A percentile compares a stretch with the other conserved stretches of the same genome.
These are phyloP conservation scores for Glyptemys insculpta DNA, from an alignment of 2,797 vertebrate species.

Conservation along the genomic window DNA sequence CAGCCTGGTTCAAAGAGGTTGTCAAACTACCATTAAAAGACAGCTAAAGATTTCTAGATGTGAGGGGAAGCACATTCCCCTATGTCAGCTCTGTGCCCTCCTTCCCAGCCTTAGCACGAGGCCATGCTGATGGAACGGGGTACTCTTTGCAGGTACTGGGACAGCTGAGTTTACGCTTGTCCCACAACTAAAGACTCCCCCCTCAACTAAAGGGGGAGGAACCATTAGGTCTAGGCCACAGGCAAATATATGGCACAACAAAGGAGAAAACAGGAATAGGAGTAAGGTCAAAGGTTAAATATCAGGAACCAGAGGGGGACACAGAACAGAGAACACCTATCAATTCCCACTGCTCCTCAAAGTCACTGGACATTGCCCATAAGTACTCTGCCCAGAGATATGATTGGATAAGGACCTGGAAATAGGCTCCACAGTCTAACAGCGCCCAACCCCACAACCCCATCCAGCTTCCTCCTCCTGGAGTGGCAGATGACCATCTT, in stretches of 20 bases:
- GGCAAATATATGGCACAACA: background rate
- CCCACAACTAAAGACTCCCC: background rate
- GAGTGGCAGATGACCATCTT: background rate
- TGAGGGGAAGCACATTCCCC: background rate
- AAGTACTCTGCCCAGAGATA: background rate
- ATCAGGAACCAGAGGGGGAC: background rate
- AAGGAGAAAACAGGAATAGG: background rate
- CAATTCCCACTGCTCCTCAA: too few species aligned
- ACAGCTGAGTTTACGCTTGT: too few species aligned
- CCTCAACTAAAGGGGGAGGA: background rate
- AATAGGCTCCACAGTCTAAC: background rate
- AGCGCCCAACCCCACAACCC: too few species aligned
- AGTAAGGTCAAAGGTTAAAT: background rate
- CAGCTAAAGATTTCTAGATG: background rate
- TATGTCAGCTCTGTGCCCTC: background rate
- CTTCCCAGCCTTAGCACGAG: background rate
- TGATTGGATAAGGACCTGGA: background rate
- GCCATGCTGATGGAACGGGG: background rate
- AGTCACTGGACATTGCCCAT: too few species aligned
- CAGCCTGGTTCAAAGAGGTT: background rate
- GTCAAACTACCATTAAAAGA: background rate
- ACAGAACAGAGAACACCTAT: background rate
- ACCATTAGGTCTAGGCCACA: background rate
- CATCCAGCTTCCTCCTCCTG: background rate
- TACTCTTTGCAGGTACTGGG: background rate